phyloP scores from a whole-genome alignment of 2,113 vertebrate genomes.

The Nibea coibor region DNA sequence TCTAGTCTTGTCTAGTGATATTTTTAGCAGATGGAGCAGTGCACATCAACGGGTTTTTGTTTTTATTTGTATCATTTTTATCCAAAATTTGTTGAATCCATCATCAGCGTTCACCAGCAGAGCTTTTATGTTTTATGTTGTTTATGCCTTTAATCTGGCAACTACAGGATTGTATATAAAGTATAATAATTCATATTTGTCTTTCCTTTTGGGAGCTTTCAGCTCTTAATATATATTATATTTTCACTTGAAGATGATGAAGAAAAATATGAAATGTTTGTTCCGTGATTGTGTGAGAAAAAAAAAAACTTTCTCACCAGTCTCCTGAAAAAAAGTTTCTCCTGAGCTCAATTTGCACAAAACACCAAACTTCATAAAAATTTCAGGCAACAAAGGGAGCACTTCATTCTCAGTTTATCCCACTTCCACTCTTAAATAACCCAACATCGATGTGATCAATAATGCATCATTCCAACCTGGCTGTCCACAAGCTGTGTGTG shows the following conservation, averaged over 20 bases:
- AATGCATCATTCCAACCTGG: conserved; percentile 22
- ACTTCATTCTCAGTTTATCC: conserved; percentile 28
- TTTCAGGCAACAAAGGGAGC: conserved; percentile 36
- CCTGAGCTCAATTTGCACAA: conserved; percentile 20
- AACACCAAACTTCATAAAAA: conserved; percentile 20
- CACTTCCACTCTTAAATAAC: conserved; percentile 21
- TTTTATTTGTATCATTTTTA: conserved; percentile 39
- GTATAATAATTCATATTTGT: background rate
- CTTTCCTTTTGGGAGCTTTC: conserved; percentile 5
- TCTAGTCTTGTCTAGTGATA: too few species aligned
- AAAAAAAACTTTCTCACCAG: background rate
- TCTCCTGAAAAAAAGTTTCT: background rate
- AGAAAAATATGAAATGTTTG: conserved; percentile 23
- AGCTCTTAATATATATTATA: conserved; percentile 4
- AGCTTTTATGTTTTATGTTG: conserved; percentile 17
- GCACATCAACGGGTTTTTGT: conserved; percentile 6
- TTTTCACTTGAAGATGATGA: conserved; percentile 22
- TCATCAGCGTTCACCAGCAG: conserved; percentile 10
- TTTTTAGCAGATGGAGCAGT: background rate
- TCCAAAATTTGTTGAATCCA: conserved; percentile 18
- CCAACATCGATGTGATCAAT: conserved; percentile 22
- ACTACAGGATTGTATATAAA: conserved; percentile 29
- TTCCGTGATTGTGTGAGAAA: conserved; percentile 10
- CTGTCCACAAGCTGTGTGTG: background rate
- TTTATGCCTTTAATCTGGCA: conserved; percentile 49